Evolutionary conservation across 1,140 invertebrate species (phyloP), one percentile per base, ranked within the genome.

Genomic region (Coelopa frigida): DNA sequence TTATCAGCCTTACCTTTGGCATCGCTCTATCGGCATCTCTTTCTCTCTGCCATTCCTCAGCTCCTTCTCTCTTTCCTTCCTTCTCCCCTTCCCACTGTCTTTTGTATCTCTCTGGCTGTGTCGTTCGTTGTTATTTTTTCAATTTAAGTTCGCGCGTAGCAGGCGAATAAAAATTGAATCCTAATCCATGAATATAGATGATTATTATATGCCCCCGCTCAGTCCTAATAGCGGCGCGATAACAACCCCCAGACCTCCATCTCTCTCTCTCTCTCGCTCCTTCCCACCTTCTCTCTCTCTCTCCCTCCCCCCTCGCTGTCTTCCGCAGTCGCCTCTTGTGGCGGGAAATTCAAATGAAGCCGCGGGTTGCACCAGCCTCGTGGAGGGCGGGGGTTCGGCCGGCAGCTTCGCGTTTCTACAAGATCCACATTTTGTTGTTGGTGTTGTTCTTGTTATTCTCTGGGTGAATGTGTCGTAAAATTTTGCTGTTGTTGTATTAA

Each of bases 161-260:
- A 53, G 56, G 55, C 51, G 59, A 57, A 55, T 60, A 65, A 66
- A 66, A 66, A 66, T 66, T 66, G 62, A 66, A 66, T 65, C 62
- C 62, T 65, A 66, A 66, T 66, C 62, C 62, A 66, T 66, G 62
- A 66, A 66, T 66, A 66, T 66, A 66, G 62, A 66, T 66, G 62
- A 66, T 65, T 65, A 66, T 66, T 66, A 66, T 64, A 50, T 56
- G 50, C 44, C 44, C 29, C 7, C 23, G 21, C 21, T 11, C 21
- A 5, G 11, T 37, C n/a, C n/a, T 14, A 29, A 29, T 10, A 29
- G 27, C 14, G 27, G 27, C 27, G 27, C 8, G 27, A 29, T 29
- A 29, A n/a, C n/a, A n/a, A n/a, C n/a, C n/a, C n/a, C n/a, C n/a
- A n/a, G n/a, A n/a, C n/a, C n/a, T n/a, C n/a, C n/a, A n/a, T n/a